These are phyloP conservation scores for Hypocryptadius cinnamomeus DNA, from an alignment of 2,113 vertebrate species.

Conservation along the genomic window DNA sequence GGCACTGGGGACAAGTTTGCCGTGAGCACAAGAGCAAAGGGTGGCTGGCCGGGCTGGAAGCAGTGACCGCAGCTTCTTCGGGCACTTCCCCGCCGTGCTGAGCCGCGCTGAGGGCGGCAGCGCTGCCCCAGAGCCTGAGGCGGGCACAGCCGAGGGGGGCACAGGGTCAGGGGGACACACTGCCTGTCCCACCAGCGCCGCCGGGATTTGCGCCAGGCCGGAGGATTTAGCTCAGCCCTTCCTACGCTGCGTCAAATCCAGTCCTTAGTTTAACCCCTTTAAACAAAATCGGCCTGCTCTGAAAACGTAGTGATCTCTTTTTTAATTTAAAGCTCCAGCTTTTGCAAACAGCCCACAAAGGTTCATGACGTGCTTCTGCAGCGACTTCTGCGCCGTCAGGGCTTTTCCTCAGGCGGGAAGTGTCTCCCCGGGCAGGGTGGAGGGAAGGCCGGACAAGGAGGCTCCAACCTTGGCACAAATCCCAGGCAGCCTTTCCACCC, in stretches of 20 bases:
- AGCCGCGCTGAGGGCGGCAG: background rate
- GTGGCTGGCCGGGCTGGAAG: background rate
- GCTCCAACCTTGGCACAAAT: background rate
- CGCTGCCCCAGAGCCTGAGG: rapidly evolving
- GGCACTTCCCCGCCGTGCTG: rapidly evolving
- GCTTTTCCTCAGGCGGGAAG: background rate
- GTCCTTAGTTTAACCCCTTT: background rate
- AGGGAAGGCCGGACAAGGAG: rapidly evolving
- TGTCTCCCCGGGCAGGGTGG: background rate
- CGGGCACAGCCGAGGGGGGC: background rate
- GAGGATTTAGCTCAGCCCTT: background rate
- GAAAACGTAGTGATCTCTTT: rapidly evolving
- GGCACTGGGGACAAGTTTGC: background rate
- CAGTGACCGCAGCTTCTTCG: rapidly evolving
- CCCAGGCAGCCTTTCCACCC: background rate
- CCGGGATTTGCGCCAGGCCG: background rate
- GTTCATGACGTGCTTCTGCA: background rate
- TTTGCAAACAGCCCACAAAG: background rate
- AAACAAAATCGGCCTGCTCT: background rate
- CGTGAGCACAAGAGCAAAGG: background rate
- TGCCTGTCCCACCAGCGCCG: background rate
- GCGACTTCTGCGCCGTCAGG: background rate
- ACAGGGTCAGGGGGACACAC: rapidly evolving
- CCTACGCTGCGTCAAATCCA: background rate
- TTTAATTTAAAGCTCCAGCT: background rate